Conservation (phyloP, 2,888 invertebrate species). For the Zhuqinia jingwanae region DNA sequence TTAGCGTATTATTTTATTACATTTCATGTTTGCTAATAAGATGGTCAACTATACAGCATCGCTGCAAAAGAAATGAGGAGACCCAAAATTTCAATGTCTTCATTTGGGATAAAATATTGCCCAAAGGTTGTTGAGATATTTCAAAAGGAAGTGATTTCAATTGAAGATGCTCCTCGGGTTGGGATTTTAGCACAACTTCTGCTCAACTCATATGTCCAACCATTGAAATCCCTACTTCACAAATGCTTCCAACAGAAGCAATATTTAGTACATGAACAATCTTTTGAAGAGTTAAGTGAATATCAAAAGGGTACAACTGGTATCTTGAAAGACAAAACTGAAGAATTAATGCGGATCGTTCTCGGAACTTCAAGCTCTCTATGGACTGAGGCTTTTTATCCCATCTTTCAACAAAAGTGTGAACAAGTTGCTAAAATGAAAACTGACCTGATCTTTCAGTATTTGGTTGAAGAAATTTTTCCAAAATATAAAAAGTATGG, state of each 20-base stretch:
- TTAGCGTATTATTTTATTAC: too few species aligned
- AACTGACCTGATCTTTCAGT: constrained; percentile 60
- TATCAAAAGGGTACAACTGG: constrained; percentile 53
- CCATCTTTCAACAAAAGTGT: constrained; percentile 74
- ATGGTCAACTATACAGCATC: constrained; percentile 76
- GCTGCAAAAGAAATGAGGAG: constrained; percentile 74
- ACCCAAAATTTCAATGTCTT: constrained; percentile 63
- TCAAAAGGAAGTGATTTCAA: constrained; percentile 63
- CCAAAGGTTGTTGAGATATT: constrained; percentile 73
- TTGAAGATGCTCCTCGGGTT: constrained; percentile 75
- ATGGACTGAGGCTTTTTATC: constrained; percentile 76
- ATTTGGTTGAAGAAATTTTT: constrained; percentile 69
- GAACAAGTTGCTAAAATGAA: constrained; percentile 66
- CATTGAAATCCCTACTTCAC: constrained; percentile 68
- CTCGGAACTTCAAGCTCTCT: constrained; percentile 76
- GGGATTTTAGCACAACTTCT: constrained; percentile 62
- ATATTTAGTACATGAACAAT: constrained; percentile 64
- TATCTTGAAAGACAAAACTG: constrained; percentile 67
- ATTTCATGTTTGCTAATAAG: constrained; percentile 58
- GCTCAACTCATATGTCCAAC: constrained; percentile 68
- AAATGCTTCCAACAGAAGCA: constrained; percentile 47
- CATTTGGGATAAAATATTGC: constrained; percentile 70
- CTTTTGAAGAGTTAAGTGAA: constrained; percentile 72
- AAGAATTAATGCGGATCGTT: constrained; percentile 76
- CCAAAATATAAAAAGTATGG: constrained; percentile 74